Evolutionary conservation across 2,888 invertebrate species (phyloP).

Genomic region (Sinelater perroti): DNA sequence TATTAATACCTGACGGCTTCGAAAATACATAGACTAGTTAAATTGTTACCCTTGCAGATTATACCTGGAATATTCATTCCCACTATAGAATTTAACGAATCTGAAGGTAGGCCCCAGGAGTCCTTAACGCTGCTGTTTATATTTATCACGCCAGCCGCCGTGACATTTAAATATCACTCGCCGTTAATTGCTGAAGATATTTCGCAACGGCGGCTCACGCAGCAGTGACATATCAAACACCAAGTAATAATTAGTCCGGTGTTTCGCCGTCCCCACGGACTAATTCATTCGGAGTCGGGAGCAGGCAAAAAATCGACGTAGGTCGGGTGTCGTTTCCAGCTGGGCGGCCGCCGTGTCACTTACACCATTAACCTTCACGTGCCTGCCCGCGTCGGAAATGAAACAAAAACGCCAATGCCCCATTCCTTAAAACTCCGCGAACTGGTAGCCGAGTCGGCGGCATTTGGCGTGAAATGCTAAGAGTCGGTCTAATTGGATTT

Average conservation of each 20-base stretch:
- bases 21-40: no score
- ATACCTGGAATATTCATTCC: no score
- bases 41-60: no score
- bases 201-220: conserved; percentile 12
- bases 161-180: conserved; percentile 14
- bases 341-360: conserved; percentile 15
- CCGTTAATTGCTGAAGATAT: conserved; percentile 15
- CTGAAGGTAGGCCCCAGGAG: no score
- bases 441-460: no score
- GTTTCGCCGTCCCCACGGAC: conserved; percentile 7
- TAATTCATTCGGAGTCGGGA: conserved; percentile 15
- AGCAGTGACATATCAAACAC: conserved; percentile 18
- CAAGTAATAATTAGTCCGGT: conserved; percentile 19
- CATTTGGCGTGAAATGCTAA: no score
- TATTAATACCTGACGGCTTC: no score
- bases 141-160: neutral
- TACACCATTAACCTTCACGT: conserved; percentile 17
- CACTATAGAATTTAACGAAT: no score
- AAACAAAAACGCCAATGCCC: neutral
- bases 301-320: conserved; percentile 17
- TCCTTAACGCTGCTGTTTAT: neutral
- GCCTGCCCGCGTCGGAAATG: neutral
- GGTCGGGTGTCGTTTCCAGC: conserved; percentile 18
- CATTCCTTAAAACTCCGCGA: no score
- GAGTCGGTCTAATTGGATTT: no score